phyloP scores from a whole-genome alignment of 2,797 vertebrate species.

The Cephalopachus bancanus region DNA sequence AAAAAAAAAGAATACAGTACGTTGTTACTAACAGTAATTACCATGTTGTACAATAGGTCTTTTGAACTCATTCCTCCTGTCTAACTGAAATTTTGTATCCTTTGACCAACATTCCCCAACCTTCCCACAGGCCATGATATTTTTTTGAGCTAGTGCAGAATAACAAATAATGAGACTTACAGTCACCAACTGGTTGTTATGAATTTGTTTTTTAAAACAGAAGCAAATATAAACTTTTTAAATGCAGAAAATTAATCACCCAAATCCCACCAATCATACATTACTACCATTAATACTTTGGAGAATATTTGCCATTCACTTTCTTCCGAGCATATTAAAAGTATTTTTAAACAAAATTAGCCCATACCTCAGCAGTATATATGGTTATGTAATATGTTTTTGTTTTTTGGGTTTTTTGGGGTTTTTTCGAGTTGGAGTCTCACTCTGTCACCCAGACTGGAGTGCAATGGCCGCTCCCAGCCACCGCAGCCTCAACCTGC shows the following conservation, averaged over 20 bases:
- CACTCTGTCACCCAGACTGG: too few species aligned
- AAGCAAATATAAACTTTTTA: background rate
- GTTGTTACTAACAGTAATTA: background rate
- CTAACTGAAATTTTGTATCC: background rate
- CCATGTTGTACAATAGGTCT: too few species aligned
- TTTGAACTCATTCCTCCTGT: background rate
- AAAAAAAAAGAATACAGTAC: background rate
- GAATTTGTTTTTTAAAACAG: background rate
- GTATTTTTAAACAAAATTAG: background rate
- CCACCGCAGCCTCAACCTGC: too few species aligned
- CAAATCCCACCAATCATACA: background rate
- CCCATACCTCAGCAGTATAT: background rate
- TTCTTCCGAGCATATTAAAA: background rate
- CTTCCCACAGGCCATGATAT: background rate
- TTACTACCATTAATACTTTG: background rate
- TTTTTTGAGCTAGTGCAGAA: background rate
- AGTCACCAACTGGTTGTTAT: background rate
- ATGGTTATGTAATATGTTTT: background rate
- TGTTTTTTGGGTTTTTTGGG: too few species aligned
- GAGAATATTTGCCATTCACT: background rate
- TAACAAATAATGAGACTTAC: background rate
- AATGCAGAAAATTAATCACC: background rate
- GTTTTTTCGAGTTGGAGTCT: too few species aligned
- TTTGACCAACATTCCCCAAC: background rate
- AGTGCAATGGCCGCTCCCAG: too few species aligned